These are phyloP conservation scores for Euschistus heros DNA, from an alignment of 1,140 invertebrate species.

Conservation along the genomic window DNA sequence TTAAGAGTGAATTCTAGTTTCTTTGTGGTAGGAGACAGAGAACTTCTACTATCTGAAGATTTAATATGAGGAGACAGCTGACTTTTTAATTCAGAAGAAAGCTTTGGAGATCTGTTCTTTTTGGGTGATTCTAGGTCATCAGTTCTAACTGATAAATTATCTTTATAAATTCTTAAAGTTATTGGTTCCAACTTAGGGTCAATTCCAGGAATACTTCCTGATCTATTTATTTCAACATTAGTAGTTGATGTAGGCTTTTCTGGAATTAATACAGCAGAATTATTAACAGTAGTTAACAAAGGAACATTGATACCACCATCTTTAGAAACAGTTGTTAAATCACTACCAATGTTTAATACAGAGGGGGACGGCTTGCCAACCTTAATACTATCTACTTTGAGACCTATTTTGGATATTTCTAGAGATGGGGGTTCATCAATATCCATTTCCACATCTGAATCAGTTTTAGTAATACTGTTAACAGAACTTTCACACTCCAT, in stretches of 20 bases:
- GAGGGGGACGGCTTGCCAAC: too few species aligned
- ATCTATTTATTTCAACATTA: neutral
- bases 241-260: neutral
- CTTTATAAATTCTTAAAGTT: conserved; percentile 27
- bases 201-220: neutral
- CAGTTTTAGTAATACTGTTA: neutral
- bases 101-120: conserved; percentile 16
- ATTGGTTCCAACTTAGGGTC: conserved; percentile 25
- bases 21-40: conserved; percentile 24
- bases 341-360: too few species aligned
- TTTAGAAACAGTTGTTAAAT: too few species aligned
- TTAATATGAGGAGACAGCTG: conserved; percentile 20
- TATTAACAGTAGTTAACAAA: too few species aligned
- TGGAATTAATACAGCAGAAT: too few species aligned
- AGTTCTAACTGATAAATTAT: conserved; percentile 22
- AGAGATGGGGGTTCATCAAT: neutral
- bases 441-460: neutral
- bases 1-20: conserved; percentile 28
- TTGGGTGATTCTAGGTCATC: conserved; percentile 21
- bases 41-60: conserved; percentile 2
- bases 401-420: too few species aligned
- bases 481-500: neutral
- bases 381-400: too few species aligned
- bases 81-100: conserved; percentile 18
- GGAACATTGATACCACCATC: too few species aligned